Evolutionary conservation across 1,140 invertebrate genomes (phyloP).

Genomic region (Harpegnathos saltator): DNA sequence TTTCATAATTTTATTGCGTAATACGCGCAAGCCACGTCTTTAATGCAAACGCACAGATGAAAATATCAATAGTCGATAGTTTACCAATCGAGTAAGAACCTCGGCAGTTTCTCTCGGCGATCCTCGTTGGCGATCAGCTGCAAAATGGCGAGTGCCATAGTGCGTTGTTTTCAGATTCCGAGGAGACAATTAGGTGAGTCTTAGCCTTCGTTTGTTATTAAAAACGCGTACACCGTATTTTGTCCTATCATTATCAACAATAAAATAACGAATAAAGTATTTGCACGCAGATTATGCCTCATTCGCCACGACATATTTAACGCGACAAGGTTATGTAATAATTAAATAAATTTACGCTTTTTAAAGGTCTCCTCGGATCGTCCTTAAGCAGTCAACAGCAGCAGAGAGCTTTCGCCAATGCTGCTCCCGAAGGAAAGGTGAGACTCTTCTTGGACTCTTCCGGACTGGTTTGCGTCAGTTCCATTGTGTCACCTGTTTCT

Average conservation of each 20-base stretch:
- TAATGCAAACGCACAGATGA: neutral
- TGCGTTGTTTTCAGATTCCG: conserved; percentile 87
- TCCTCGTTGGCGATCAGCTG: neutral
- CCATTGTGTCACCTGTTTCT: no score
- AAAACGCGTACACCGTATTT: neutral
- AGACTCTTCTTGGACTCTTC: neutral
- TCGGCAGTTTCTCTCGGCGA: neutral
- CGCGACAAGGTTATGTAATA: conserved; percentile 84
- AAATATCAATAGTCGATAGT: neutral
- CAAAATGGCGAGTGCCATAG: conserved; percentile 89
- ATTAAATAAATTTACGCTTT: conserved; percentile 74
- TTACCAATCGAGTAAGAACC: neutral
- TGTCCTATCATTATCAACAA: neutral
- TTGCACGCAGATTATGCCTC: conserved; percentile 3
- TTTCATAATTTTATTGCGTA: neutral
- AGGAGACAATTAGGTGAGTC: conserved; percentile 87
- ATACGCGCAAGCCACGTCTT: no score
- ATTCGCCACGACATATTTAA: neutral
- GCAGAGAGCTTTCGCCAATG: conserved; percentile 79
- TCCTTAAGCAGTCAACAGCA: conserved; percentile 77
- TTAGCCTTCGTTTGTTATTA: conserved; percentile 51
- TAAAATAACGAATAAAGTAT: neutral
- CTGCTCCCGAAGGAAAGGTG: conserved; percentile 83
- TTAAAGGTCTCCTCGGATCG: conserved; percentile 81
- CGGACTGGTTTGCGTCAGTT: neutral